These are phyloP conservation scores for Drosophila subquinaria DNA, from an alignment of 2,888 invertebrate genomes.

Conservation along the genomic window DNA sequence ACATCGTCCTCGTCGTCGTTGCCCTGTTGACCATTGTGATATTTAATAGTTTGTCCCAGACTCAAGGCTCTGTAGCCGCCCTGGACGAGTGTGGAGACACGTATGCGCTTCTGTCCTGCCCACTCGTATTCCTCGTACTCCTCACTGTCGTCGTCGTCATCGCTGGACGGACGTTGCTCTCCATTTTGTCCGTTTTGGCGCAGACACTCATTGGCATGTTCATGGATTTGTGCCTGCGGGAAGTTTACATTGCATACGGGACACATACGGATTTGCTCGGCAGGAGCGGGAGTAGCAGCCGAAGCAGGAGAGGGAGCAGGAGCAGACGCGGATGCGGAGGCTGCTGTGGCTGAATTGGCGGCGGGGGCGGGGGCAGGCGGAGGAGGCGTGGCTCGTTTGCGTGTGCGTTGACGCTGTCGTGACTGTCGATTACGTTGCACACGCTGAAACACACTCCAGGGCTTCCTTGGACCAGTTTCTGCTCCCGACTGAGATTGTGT, in stretches of 20 bases:
- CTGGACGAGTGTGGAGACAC: slow-evolving; percentile 90
- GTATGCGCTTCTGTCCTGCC: slow-evolving; percentile 94
- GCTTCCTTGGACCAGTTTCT: slow-evolving; percentile 54
- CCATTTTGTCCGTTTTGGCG: slow-evolving; percentile 58
- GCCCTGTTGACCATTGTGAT: slow-evolving; percentile 61
- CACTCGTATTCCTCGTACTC: slow-evolving; percentile 94
- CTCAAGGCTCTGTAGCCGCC: slow-evolving; percentile 88
- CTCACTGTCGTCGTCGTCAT: slow-evolving; percentile 89
- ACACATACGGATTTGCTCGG: slow-evolving; percentile 87
- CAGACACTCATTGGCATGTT: slow-evolving; percentile 91
- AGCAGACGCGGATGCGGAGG: slow-evolving; percentile 29
- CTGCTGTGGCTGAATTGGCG: not conserved
- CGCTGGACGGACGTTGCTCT: slow-evolving; percentile 84
- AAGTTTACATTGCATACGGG: slow-evolving; percentile 93
- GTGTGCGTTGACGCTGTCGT: slow-evolving; percentile 87
- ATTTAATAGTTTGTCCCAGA: slow-evolving; percentile 82
- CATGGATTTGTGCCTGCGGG: slow-evolving; percentile 89
- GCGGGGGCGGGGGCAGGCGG: slow-evolving; percentile 5
- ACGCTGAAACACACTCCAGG: slow-evolving; percentile 91
- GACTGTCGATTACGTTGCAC: slow-evolving; percentile 91
- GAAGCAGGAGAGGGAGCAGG: not conserved
- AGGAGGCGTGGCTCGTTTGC: slow-evolving; percentile 86
- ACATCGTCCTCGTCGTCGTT: slow-evolving; percentile 90
- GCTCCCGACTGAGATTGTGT: slow-evolving; percentile 4
- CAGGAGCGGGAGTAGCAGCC: not conserved